Evolutionary conservation across 2,888 invertebrate genomes (phyloP), one percentile per base, ranked within the genome.

Genomic region (Sipunculus nudus): DNA sequence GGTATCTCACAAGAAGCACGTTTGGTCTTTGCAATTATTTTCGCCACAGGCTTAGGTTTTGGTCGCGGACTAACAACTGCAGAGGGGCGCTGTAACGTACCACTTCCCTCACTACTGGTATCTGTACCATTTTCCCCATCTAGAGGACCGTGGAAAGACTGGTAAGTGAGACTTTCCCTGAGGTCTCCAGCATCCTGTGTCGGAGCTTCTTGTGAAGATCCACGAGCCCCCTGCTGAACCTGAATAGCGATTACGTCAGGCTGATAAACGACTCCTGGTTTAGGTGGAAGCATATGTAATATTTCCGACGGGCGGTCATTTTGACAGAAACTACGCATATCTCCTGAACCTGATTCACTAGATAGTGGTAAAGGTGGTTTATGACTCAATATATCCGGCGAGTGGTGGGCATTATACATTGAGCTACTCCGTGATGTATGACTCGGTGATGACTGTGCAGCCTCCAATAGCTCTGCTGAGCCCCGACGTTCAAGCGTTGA

Each of bases 81-180:
- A 67, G 93, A 87, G 3, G 93, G 94, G 56, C 95, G 88, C 0
- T 94, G 94, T 63, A 95, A 83, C 0, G 95, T 95, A 6, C 94
- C 93, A 1, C 92, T 91, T 0, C 92, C 92, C 8, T 61, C 61
- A 10, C 35, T 21, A n/a, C 41, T 43, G n/a, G n/a, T n/a, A n/a
- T n/a, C n/a, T n/a, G n/a, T n/a, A n/a, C n/a, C n/a, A 13, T 49
- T 23, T 32, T 38, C 8, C 16, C 29, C 28, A 16, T 13, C 38
- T 13, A 23, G 16, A 23, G 56, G 48, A 13, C 29, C 56, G 28
- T 38, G 48, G 48, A 48, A 48, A 3, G 47, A 50, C 32, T 49
- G 38, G n/a, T 40, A 35, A 19, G 56, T 39, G 25, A 8, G 10
- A 8, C 47, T 21, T 6, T 21, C n/a, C 13, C 39, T 21, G n/a